Evolutionary conservation across 2,888 invertebrate genomes (phyloP), one percentile per base, ranked within the genome.

Genomic region (Leistus spinibarbis): DNA sequence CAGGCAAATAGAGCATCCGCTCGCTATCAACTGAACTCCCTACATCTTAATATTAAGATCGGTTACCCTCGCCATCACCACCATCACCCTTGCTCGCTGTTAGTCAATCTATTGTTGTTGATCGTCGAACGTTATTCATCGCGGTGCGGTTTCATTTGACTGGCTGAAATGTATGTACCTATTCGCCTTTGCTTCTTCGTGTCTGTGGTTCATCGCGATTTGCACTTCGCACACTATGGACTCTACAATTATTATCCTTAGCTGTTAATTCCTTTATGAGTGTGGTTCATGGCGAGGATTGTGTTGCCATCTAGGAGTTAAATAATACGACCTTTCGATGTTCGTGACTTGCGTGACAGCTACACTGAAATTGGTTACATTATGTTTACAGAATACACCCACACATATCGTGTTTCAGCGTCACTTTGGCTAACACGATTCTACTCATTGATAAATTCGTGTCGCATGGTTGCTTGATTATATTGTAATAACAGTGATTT

Each of bases 261-360:
- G 54, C n/a, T 54, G 54, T 54, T 57, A 57, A 57, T 57, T 10
- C n/a, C 57, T 10, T 57, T 57, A 10, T 57, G 57, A 17, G 9
- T 57, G 57, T 19, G 57, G n/a, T 57, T 57, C 5, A 57, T 57
- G 5, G 1, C 16, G 17, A 17, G 16, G 57, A 57, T 57, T 57
- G 57, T 57, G 17, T 57, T 57, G 17, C 57, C 57, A 10, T 57
- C 9, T 56, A 56, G 19, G 5, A 20, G 20, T 9, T 2, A 20
- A 20, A 19, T 57, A 57, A 57, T 57, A 57, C 20, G 57, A 9
- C 16, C 17, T 13, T 2, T 57, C 16, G 17, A 5, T 17, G 1
- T 57, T 57, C 57, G 57, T 57, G 57, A 57, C 57, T 16, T 57
- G 57, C 57, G 57, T 57, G 57, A 57, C 57, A 57, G 20, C 27